Percentiles rank a stretch among this genome's conserved stretches.
Conservation (phyloP, 2,888 invertebrate species). For the Cryptocephalus primarius region DNA sequence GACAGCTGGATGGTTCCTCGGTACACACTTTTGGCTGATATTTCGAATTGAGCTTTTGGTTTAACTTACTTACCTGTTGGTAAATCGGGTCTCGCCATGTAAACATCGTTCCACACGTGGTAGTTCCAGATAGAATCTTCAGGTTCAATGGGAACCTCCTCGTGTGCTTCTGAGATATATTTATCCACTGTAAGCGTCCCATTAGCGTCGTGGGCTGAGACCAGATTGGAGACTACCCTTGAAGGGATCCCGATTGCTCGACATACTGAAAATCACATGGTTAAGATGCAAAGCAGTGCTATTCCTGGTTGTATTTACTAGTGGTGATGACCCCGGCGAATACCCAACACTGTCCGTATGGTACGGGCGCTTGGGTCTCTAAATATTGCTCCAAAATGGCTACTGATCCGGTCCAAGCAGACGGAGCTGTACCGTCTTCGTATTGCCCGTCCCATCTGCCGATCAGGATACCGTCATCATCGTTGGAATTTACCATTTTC, state of each 20-base stretch:
- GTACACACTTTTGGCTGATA: too few species aligned
- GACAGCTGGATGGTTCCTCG: too few species aligned
- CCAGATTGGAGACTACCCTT: conserved; percentile 70
- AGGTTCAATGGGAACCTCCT: conserved; percentile 53
- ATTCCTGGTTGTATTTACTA: conserved; percentile 37
- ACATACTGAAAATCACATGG: conserved; percentile 44
- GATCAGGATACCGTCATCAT: conserved; percentile 58
- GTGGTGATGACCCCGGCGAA: conserved; percentile 76
- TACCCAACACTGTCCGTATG: conserved; percentile 83
- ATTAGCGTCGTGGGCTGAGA: conserved; percentile 79
- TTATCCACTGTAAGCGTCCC: conserved; percentile 67
- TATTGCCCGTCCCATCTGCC: conserved; percentile 69
- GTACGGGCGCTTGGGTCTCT: conserved; percentile 52
- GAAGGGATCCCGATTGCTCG: conserved; percentile 72
- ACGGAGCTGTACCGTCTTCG: conserved; percentile 61
- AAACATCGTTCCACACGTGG: conserved; percentile 82
- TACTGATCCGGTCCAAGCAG: conserved; percentile 71
- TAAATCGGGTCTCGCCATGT: conserved; percentile 74
- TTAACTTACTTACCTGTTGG: conserved; percentile 43
- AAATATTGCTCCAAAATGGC: conserved; percentile 63
- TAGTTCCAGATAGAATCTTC: conserved; percentile 81
- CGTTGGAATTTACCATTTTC: conserved; percentile 63
- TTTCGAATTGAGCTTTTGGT: too few species aligned
- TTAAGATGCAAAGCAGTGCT: background rate
- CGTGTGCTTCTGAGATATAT: conserved; percentile 56